These are phyloP conservation scores for Isotomurus palustris DNA, from an alignment of 2,888 invertebrate species.

Conservation along the genomic window DNA sequence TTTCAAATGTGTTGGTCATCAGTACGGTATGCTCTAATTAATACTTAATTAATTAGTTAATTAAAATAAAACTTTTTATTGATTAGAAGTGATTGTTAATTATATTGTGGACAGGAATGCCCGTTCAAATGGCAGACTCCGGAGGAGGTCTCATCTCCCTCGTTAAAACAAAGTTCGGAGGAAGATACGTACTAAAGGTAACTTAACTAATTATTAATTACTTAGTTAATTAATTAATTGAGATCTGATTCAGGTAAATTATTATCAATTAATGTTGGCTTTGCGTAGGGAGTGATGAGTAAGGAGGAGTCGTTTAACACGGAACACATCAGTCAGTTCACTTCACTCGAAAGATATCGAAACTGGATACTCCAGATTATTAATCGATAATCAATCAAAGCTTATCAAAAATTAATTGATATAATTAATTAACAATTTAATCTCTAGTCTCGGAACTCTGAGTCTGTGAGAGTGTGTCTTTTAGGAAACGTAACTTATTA, in stretches of 20 bases:
- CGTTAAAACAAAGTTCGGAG: slow-evolving; percentile 29
- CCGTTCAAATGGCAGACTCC: slow-evolving; percentile 16
- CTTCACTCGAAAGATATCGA: slow-evolving; percentile 10
- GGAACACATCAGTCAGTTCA: slow-evolving; percentile 12
- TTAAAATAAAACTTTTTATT: too few species aligned
- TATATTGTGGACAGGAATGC: slow-evolving; percentile 12
- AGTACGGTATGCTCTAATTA: too few species aligned
- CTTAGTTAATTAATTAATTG: neutral
- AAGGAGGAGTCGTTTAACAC: neutral
- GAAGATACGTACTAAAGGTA: slow-evolving; percentile 27
- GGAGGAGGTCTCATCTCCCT: slow-evolving; percentile 30
- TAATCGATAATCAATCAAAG: neutral
- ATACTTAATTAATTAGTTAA: too few species aligned
- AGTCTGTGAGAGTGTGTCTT: too few species aligned
- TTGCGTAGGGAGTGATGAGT: slow-evolving; percentile 7
- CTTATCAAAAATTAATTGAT: too few species aligned
- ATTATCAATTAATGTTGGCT: too few species aligned
- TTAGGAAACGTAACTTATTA: too few species aligned
- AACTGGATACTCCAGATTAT: slow-evolving; percentile 15
- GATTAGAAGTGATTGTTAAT: neutral
- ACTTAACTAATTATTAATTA: neutral
- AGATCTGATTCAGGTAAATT: too few species aligned
- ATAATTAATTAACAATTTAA: slow-evolving; percentile 1
- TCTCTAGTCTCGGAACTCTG: too few species aligned
- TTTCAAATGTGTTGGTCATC: slow-evolving; percentile 28